Conservation (phyloP, 2,797 vertebrate species). For the Erpetoichthys calabaricus region DNA sequence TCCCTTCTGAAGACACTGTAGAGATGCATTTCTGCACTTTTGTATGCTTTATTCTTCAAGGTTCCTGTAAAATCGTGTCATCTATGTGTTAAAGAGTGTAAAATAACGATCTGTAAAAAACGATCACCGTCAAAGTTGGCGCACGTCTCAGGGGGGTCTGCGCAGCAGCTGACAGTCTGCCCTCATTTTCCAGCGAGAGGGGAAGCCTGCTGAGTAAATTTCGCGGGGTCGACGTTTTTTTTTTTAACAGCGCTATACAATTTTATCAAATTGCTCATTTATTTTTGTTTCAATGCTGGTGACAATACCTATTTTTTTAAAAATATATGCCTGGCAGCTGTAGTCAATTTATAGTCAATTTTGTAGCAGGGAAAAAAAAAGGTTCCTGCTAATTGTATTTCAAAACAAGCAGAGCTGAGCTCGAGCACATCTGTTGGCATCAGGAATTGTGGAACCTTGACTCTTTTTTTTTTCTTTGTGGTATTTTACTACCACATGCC, state of each 20-base stretch:
- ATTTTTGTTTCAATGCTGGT: slow-evolving; percentile 56
- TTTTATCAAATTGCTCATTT: slow-evolving; percentile 60
- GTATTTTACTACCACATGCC: slow-evolving; percentile 82
- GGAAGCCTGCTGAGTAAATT: no score
- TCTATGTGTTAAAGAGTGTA: no score
- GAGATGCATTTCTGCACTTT: no score
- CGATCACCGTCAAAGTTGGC: no score
- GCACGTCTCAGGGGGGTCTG: no score
- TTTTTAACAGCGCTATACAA: slow-evolving; percentile 50
- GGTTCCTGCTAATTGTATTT: slow-evolving; percentile 47
- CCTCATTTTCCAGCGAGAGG: no score
- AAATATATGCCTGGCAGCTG: slow-evolving; percentile 61
- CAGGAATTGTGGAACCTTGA: slow-evolving; percentile 73
- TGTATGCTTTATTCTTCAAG: no score
- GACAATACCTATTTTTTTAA: slow-evolving; percentile 53
- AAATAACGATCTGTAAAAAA: no score
- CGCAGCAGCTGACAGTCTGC: no score
- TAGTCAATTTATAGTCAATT: slow-evolving; percentile 61
- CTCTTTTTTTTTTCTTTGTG: slow-evolving; percentile 51
- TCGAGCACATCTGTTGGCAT: slow-evolving; percentile 73
- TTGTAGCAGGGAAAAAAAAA: slow-evolving; percentile 38
- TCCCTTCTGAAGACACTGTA: no score
- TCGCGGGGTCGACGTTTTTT: no score
- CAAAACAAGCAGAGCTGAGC: slow-evolving; percentile 59
- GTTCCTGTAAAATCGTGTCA: no score